A percentile compares a stretch with the other conserved stretches of the same genome.
Evolutionary conservation across 2,113 vertebrate genomes (phyloP).

Genomic region (Ammospiza nelsoni): DNA sequence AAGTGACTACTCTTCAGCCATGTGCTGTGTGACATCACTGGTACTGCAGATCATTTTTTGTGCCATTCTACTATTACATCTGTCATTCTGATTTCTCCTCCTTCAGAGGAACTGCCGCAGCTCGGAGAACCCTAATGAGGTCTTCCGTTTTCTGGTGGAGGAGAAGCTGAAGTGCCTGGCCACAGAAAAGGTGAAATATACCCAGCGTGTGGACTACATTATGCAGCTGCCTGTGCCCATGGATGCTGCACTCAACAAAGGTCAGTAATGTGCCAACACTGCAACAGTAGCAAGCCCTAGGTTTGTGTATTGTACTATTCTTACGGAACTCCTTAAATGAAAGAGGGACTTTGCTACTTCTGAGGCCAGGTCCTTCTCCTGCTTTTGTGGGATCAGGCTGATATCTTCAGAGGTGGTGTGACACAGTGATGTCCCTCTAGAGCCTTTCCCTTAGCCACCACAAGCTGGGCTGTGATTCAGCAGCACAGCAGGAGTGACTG

Average conservation of each 20-base stretch:
- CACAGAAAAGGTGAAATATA: constrained; percentile 97
- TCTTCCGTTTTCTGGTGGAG: constrained; percentile 96
- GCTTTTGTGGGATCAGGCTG: neutral
- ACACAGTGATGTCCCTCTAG: neutral
- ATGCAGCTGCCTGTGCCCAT: constrained; percentile 96
- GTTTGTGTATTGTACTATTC: neutral
- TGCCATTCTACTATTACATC: neutral
- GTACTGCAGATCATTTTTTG: neutral
- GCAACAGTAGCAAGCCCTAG: neutral
- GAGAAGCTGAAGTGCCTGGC: constrained; percentile 97
- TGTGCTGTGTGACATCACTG: neutral
- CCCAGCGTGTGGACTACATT: constrained; percentile 96
- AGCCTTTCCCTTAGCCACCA: neutral
- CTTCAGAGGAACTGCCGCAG: constrained; percentile 95
- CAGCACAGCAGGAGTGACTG: neutral
- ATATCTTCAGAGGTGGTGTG: neutral
- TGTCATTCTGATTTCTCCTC: neutral
- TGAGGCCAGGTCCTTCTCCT: neutral
- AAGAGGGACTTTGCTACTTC: neutral
- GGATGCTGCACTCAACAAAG: constrained; percentile 96
- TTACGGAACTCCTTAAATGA: neutral
- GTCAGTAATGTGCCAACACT: constrained; percentile 61
- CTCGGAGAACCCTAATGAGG: constrained; percentile 93
- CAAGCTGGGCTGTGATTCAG: neutral
- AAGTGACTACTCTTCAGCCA: neutral